These are phyloP conservation scores for Orthonychiurus folsomi DNA, from an alignment of 2,888 invertebrate species.

Conservation along the genomic window DNA sequence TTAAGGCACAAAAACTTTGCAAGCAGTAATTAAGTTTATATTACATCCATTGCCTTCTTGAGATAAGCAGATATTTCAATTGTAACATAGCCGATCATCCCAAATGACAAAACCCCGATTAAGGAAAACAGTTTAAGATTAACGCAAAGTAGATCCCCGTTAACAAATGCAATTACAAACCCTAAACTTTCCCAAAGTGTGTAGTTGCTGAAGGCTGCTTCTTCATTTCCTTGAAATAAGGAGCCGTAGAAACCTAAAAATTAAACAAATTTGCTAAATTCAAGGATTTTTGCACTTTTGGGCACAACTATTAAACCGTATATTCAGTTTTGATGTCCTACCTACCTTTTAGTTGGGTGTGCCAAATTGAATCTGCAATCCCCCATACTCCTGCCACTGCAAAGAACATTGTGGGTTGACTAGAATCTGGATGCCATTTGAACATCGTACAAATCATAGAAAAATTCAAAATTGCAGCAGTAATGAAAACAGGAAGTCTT, in stretches of 20 bases:
- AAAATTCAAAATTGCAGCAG: conserved; percentile 66
- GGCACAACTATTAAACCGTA: neutral
- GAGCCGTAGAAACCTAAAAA: conserved; percentile 15
- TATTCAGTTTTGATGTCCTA: too few relatives aligned
- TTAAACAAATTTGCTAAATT: neutral
- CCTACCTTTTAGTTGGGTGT: conserved; percentile 80
- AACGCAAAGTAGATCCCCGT: too few relatives aligned
- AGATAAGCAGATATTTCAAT: too few relatives aligned
- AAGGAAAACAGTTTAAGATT: too few relatives aligned
- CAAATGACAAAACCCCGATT: too few relatives aligned
- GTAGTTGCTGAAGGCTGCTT: conserved; percentile 86
- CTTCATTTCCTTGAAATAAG: conserved; percentile 52
- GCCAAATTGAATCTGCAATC: conserved; percentile 93
- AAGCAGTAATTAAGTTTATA: too few relatives aligned
- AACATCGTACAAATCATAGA: conserved; percentile 69
- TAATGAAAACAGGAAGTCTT: conserved; percentile 69
- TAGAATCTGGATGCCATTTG: conserved; percentile 77
- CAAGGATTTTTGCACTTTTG: neutral
- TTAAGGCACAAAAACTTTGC: too few relatives aligned
- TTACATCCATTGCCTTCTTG: too few relatives aligned
- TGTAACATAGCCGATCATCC: too few relatives aligned
- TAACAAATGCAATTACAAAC: conserved; percentile 77
- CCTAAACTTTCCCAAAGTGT: conserved; percentile 85
- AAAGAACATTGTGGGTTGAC: conserved; percentile 70
- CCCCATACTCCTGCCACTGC: conserved; percentile 88